These are phyloP conservation scores for Huso huso DNA, from an alignment of 2,797 vertebrate genomes.

Conservation along the genomic window DNA sequence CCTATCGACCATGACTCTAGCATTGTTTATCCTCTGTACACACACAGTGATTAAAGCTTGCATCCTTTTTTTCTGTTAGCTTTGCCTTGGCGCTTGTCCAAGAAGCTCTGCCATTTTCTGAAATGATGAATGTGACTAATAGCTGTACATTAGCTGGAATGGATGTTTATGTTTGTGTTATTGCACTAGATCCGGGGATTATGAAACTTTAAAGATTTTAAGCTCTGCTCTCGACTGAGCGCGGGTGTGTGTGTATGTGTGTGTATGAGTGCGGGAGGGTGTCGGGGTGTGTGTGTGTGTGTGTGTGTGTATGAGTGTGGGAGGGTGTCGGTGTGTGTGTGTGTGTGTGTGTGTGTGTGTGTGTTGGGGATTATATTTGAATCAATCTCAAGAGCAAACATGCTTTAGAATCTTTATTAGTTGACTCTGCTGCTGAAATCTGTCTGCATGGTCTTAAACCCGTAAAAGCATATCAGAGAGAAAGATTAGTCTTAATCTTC, in stretches of 20 bases:
- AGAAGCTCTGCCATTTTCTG: constrained; percentile 6
- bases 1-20: too few relatives aligned
- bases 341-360: not conserved
- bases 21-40: constrained; percentile 14
- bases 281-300: not conserved
- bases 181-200: constrained; percentile 12
- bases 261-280: too few relatives aligned
- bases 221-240: not conserved
- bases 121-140: constrained; percentile 21
- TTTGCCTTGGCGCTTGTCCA: constrained; percentile 7
- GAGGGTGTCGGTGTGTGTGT: not conserved
- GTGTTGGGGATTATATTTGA: not conserved
- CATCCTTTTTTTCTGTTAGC: constrained; percentile 3
- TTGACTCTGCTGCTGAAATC: constrained; percentile 2
- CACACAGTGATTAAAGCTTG: constrained; percentile 9
- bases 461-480: not conserved
- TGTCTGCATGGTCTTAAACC: constrained; percentile 3
- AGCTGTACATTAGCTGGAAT: constrained; percentile 15
- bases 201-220: constrained; percentile 5
- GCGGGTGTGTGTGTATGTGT: too few relatives aligned
- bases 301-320: not conserved
- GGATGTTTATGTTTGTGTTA: constrained; percentile 13
- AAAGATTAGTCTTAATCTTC: constrained; percentile 1
- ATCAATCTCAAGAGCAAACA: constrained; percentile 8
- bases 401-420: constrained; percentile 9